phyloP scores from a whole-genome alignment of 2,797 vertebrate genomes.

The Euthynnus affinis region DNA sequence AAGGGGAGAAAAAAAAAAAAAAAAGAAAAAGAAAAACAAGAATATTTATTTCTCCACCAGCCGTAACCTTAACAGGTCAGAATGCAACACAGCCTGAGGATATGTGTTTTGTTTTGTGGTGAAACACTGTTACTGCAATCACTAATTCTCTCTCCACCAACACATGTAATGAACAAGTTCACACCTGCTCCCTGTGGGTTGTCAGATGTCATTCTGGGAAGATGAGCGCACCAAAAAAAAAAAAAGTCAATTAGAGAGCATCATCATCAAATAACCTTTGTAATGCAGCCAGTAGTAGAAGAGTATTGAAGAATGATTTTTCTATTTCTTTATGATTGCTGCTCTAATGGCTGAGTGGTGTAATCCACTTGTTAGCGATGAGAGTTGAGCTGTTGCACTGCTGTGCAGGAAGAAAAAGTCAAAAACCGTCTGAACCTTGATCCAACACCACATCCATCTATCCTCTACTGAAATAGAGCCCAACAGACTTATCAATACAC shows the following conservation, averaged over 20 bases:
- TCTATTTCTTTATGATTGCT: not conserved
- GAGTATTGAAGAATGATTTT: not conserved
- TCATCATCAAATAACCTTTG: slow-evolving; percentile 11
- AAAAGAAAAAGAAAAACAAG: no score
- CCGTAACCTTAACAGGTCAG: not conserved
- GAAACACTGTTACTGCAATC: not conserved
- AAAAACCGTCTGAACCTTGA: not conserved
- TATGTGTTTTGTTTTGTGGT: not conserved
- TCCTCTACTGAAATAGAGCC: not conserved
- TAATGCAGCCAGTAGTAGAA: not conserved
- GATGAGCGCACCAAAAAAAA: not conserved
- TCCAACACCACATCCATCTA: not conserved
- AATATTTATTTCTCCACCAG: slow-evolving; percentile 1
- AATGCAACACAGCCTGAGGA: slow-evolving; percentile 4
- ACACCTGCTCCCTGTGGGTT: slow-evolving; percentile 39
- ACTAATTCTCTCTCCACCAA: slow-evolving; percentile 17
- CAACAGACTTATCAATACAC: not conserved
- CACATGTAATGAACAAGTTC: slow-evolving; percentile 37
- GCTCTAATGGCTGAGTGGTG: not conserved
- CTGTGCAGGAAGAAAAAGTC: not conserved
- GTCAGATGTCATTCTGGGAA: slow-evolving; percentile 29
- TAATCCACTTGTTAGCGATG: not conserved
- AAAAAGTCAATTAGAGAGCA: slow-evolving; percentile 12
- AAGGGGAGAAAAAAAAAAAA: no score
- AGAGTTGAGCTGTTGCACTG: not conserved